Evolutionary conservation across 2,113 vertebrate genomes (phyloP).

Genomic region (Zeus faber): DNA sequence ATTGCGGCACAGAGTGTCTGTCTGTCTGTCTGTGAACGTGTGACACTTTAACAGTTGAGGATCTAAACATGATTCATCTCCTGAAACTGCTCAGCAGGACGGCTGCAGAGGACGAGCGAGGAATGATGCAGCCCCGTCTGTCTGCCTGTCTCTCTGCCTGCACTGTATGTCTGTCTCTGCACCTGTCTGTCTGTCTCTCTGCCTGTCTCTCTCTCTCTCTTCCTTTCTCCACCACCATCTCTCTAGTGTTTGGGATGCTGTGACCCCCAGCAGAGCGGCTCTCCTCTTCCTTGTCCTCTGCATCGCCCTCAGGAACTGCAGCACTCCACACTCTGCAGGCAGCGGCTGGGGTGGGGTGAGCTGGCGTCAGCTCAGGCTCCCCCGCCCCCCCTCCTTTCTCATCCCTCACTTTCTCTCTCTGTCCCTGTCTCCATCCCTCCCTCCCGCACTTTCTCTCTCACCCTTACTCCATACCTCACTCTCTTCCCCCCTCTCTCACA

Average conservation of each 20-base stretch:
- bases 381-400: not conserved
- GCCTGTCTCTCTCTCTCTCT: too few relatives aligned
- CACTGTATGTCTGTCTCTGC: too few relatives aligned
- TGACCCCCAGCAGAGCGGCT: constrained; percentile 47
- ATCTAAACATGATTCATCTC: too few relatives aligned
- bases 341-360: constrained; percentile 69
- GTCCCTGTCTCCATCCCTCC: not conserved
- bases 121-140: too few relatives aligned
- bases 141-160: not conserved
- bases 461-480: not conserved
- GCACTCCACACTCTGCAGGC: constrained; percentile 69
- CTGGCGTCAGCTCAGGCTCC: constrained; percentile 47
- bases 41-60: too few relatives aligned
- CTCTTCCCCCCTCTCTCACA: constrained; percentile 21
- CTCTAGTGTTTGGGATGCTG: constrained; percentile 23
- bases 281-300: constrained; percentile 63
- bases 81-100: too few relatives aligned
- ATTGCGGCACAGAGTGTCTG: too few relatives aligned
- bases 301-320: constrained; percentile 75
- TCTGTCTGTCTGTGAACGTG: too few relatives aligned
- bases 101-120: too few relatives aligned
- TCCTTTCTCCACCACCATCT: too few relatives aligned
- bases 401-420: not conserved
- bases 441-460: not conserved
- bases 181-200: too few relatives aligned